phyloP scores from a whole-genome alignment of 1,140 invertebrate species.

The Trachelipus rathkii region DNA sequence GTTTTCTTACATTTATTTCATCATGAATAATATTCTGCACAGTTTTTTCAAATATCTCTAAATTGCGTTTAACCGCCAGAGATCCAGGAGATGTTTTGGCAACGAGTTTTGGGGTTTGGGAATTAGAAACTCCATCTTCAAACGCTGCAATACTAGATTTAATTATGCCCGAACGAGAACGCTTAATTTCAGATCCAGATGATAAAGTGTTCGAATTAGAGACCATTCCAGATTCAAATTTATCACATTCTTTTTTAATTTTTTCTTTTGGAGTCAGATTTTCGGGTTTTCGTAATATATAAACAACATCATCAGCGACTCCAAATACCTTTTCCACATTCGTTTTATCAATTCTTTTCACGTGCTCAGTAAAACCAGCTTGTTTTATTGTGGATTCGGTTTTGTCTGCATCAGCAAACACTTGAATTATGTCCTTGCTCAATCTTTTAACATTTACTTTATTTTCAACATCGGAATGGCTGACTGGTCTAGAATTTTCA shows the following conservation, averaged over 20 bases:
- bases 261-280: neutral
- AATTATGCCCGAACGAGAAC: neutral
- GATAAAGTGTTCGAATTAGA: neutral
- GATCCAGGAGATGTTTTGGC: neutral
- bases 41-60: neutral
- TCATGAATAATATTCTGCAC: neutral
- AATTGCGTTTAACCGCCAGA: neutral
- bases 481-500: neutral
- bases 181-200: neutral
- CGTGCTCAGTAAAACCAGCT: neutral
- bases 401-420: neutral
- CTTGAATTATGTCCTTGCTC: neutral
- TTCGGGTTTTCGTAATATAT: neutral
- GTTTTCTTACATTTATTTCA: neutral
- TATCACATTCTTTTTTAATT: neutral
- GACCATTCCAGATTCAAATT: neutral
- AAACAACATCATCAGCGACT: neutral
- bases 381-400: neutral
- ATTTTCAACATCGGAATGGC: neutral
- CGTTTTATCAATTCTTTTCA: neutral
- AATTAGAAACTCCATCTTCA: neutral
- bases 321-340: neutral
- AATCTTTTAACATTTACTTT: neutral
- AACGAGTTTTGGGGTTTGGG: too few relatives aligned
- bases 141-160: neutral